Conservation (phyloP, 2,888 invertebrate genomes). For the Melanostoma scalare region DNA sequence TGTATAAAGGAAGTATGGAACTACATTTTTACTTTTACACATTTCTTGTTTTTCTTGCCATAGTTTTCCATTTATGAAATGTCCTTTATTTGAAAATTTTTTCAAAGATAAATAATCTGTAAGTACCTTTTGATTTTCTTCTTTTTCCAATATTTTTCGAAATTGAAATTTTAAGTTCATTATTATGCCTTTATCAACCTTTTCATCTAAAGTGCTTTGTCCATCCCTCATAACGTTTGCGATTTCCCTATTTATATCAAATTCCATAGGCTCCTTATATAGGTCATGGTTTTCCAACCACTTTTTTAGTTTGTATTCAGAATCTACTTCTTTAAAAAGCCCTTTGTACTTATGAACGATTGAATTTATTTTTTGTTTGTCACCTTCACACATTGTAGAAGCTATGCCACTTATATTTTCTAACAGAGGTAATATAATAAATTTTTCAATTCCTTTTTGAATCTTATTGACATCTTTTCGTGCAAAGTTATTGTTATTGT, state of each 20-base stretch:
- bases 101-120: conserved; percentile 3
- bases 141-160: conserved; percentile 35
- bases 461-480: conserved; percentile 35
- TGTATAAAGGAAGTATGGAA: conserved; percentile 20
- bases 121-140: conserved; percentile 19
- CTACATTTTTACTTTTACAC: conserved; percentile 11
- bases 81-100: conserved; percentile 10
- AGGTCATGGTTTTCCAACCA: conserved; percentile 13
- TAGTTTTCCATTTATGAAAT: conserved; percentile 39
- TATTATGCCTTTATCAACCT: conserved; percentile 34
- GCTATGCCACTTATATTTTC: not conserved
- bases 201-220: conserved; percentile 5
- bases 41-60: conserved; percentile 32
- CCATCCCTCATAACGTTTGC: conserved; percentile 5
- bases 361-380: conserved; percentile 1
- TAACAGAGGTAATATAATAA: conserved; percentile 28
- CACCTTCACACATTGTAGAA: conserved; percentile 10
- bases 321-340: conserved; percentile 15
- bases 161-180: conserved; percentile 42
- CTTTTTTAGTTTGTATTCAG: conserved; percentile 33
- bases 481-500: conserved; percentile 30
- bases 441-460: conserved; percentile 13
- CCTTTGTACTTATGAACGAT: conserved; percentile 1
- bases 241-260: conserved; percentile 33
- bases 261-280: conserved; percentile 14